Conservation (phyloP, 1,140 invertebrate genomes). For the Teleopsis dalmanni region DNA sequence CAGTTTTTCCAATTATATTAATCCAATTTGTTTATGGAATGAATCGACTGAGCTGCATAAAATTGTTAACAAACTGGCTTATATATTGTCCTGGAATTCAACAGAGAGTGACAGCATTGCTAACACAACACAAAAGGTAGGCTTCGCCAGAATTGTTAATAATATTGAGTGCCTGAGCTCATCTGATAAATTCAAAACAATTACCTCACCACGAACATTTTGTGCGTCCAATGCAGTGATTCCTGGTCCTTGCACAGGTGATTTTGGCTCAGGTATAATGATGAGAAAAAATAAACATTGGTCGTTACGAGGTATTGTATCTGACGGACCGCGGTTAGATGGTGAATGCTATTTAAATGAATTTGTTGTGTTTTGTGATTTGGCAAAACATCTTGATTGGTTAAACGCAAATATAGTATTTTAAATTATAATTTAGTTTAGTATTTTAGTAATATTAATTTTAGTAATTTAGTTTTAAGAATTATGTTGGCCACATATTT, state of each 20-base stretch:
- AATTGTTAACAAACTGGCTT: slow-evolving; percentile 15
- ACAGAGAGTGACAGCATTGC: slow-evolving; percentile 19
- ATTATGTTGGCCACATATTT: no score
- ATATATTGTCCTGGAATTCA: slow-evolving; percentile 33
- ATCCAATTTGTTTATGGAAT: slow-evolving; percentile 36
- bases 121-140: slow-evolving; percentile 15
- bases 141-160: slow-evolving; percentile 18
- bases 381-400: slow-evolving; percentile 11
- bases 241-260: slow-evolving; percentile 39
- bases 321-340: slow-evolving; percentile 17
- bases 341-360: slow-evolving; percentile 6
- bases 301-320: slow-evolving; percentile 37
- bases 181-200: slow-evolving; percentile 8
- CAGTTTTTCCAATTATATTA: slow-evolving; percentile 21
- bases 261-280: slow-evolving; percentile 41
- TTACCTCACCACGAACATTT: slow-evolving; percentile 30
- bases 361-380: slow-evolving; percentile 13
- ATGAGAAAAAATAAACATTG: slow-evolving; percentile 27
- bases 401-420: no score
- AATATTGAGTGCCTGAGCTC: slow-evolving; percentile 19
- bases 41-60: slow-evolving; percentile 8
- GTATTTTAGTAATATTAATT: no score
- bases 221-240: slow-evolving; percentile 41
- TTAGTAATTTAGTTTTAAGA: no score
- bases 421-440: no score